Evolutionary conservation across 2,113 vertebrate genomes (phyloP).

Genomic region (Protobothrops flavoviridis): DNA sequence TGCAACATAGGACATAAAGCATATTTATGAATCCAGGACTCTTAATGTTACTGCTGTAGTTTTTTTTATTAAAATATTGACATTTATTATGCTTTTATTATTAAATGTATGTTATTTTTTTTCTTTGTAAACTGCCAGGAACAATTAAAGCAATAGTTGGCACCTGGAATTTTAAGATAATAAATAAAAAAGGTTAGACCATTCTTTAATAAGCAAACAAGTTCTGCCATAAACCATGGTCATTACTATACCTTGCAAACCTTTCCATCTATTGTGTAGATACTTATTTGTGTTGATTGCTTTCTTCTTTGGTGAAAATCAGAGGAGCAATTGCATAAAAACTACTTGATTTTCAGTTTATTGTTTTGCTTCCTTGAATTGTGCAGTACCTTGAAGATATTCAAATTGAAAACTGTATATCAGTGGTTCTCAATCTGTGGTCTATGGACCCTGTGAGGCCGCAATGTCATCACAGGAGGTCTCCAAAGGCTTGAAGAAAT

Average conservation of each 20-base stretch:
- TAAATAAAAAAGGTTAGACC: background rate
- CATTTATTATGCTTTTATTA: background rate
- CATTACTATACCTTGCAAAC: background rate
- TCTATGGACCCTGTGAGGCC: background rate
- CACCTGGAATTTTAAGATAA: background rate
- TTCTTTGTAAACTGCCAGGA: background rate
- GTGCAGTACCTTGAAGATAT: background rate
- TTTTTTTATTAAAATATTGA: background rate
- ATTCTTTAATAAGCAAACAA: background rate
- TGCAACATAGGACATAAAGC: background rate
- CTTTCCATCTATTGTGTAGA: background rate
- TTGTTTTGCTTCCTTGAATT: background rate
- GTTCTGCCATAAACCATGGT: background rate
- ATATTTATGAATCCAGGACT: background rate
- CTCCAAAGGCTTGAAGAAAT: background rate
- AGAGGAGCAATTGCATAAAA: background rate
- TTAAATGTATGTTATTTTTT: background rate
- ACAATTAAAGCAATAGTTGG: background rate
- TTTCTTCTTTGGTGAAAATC: background rate
- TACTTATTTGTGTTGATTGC: background rate
- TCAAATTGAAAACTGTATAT: background rate
- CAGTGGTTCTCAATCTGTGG: background rate
- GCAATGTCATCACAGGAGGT: background rate
- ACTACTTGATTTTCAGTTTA: background rate
- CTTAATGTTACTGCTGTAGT: background rate